Conservation (phyloP, 2,113 vertebrate genomes). For the Mesembrinibis cayennensis region DNA sequence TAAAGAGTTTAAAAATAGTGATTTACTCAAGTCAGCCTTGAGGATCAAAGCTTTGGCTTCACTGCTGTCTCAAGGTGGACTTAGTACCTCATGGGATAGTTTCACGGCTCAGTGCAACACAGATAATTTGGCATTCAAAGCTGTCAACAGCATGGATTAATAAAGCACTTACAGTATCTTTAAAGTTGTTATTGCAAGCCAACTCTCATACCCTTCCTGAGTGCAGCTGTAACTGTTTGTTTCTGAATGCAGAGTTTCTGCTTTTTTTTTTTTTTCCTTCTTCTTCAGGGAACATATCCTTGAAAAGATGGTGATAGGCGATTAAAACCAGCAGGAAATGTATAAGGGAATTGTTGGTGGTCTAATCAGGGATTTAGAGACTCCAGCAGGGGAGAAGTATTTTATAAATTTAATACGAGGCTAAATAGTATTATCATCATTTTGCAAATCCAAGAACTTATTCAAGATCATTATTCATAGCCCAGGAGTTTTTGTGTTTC, state of each 20-base stretch:
- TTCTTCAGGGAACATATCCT: not conserved
- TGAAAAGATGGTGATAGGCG: not conserved
- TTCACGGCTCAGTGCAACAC: constrained; percentile 16
- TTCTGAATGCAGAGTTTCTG: not conserved
- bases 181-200: constrained; percentile 17
- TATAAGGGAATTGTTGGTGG: not conserved
- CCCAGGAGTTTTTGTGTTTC: not conserved
- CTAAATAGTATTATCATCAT: constrained; percentile 13
- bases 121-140: constrained; percentile 26
- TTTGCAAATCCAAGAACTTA: constrained; percentile 20
- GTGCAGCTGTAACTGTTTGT: not conserved
- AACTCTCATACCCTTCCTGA: not conserved
- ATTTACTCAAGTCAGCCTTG: constrained; percentile 49
- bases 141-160: constrained; percentile 32
- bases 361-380: constrained; percentile 33
- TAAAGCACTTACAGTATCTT: constrained; percentile 16
- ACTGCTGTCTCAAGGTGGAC: constrained; percentile 34
- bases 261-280: not conserved
- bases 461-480: not conserved
- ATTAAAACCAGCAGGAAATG: constrained; percentile 13
- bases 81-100: constrained; percentile 15
- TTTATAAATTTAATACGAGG: constrained; percentile 1
- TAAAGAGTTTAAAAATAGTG: constrained; percentile 47
- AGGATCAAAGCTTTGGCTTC: constrained; percentile 56
- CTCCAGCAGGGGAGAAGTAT: not conserved